phyloP scores from a whole-genome alignment of 2,888 invertebrate species.

The Scaeva pyrastri region DNA sequence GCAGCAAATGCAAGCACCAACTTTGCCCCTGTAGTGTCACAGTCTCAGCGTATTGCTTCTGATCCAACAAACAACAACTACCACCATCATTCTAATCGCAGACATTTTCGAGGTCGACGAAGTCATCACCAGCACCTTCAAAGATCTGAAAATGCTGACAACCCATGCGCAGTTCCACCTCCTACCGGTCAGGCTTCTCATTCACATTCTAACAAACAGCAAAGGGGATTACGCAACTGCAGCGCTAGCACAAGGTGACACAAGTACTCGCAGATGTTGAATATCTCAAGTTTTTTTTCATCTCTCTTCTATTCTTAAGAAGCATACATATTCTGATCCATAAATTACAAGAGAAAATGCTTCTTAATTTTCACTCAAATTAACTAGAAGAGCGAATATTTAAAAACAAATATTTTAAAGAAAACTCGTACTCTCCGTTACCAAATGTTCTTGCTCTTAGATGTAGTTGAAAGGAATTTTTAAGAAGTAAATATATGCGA shows the following conservation, averaged over 20 bases:
- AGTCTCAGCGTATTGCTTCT: constrained; percentile 79
- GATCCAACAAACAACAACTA: constrained; percentile 82
- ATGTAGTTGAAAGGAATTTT: constrained; percentile 3
- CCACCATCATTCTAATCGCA: constrained; percentile 81
- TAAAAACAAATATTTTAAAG: background rate
- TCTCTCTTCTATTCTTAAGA: constrained; percentile 47
- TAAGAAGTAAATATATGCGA: constrained; percentile 39
- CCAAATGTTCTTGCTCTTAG: background rate
- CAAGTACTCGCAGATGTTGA: constrained; percentile 77
- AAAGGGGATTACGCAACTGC: constrained; percentile 80
- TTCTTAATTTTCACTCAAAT: background rate
- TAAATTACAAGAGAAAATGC: background rate
- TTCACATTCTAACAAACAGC: constrained; percentile 79
- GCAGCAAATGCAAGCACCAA: constrained; percentile 69
- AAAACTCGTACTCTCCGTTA: constrained; percentile 1
- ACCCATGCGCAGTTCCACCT: constrained; percentile 46
- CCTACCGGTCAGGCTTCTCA: constrained; percentile 58
- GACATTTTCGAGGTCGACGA: constrained; percentile 79
- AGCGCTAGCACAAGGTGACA: constrained; percentile 82
- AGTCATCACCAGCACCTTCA: constrained; percentile 79
- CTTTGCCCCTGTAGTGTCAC: constrained; percentile 80
- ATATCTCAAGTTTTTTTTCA: constrained; percentile 32
- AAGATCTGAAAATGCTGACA: constrained; percentile 77
- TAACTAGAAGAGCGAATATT: background rate
- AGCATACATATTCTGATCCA: background rate